Conservation (phyloP, 2,888 invertebrate genomes). For the Sinotaia quadrata region DNA sequence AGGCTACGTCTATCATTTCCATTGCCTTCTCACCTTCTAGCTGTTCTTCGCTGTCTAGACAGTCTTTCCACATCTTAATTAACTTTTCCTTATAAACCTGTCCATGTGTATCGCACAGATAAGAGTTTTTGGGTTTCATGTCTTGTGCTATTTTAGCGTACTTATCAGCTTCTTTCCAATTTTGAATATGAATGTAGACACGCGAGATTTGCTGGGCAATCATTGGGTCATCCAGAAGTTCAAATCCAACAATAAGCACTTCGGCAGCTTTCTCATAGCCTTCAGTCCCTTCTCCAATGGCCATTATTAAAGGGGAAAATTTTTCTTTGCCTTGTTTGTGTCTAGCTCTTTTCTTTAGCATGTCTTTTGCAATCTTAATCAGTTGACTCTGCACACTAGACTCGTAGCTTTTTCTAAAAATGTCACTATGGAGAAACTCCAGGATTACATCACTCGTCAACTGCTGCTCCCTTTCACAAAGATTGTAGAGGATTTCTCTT, state of each 20-base stretch:
- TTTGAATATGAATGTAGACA: slow-evolving; percentile 45
- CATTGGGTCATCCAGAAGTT: slow-evolving; percentile 52
- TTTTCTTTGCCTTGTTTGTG: slow-evolving; percentile 39
- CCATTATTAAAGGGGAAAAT: slow-evolving; percentile 52
- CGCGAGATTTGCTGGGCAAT: slow-evolving; percentile 57
- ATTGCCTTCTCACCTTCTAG: slow-evolving; percentile 34
- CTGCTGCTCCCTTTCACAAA: slow-evolving; percentile 26
- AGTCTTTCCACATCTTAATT: slow-evolving; percentile 26
- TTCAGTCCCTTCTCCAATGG: slow-evolving; percentile 40
- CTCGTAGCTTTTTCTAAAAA: slow-evolving; percentile 47
- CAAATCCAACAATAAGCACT: slow-evolving; percentile 41
- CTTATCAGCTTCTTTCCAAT: slow-evolving; percentile 47
- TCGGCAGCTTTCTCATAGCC: slow-evolving; percentile 41
- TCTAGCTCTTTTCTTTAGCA: slow-evolving; percentile 45
- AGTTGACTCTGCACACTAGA: slow-evolving; percentile 36
- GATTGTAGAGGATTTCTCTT: slow-evolving; percentile 38
- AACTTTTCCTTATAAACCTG: slow-evolving; percentile 48
- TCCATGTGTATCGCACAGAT: slow-evolving; percentile 55
- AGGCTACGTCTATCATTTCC: slow-evolving; percentile 38
- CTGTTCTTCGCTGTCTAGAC: slow-evolving; percentile 24
- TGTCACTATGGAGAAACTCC: slow-evolving; percentile 37
- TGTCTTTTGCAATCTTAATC: slow-evolving; percentile 42
- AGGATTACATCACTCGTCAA: slow-evolving; percentile 40
- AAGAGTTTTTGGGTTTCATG: slow-evolving; percentile 44
- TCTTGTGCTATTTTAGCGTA: slow-evolving; percentile 42